Evolutionary conservation across 2,797 vertebrate species (phyloP).

Genomic region (Spizella passerina): DNA sequence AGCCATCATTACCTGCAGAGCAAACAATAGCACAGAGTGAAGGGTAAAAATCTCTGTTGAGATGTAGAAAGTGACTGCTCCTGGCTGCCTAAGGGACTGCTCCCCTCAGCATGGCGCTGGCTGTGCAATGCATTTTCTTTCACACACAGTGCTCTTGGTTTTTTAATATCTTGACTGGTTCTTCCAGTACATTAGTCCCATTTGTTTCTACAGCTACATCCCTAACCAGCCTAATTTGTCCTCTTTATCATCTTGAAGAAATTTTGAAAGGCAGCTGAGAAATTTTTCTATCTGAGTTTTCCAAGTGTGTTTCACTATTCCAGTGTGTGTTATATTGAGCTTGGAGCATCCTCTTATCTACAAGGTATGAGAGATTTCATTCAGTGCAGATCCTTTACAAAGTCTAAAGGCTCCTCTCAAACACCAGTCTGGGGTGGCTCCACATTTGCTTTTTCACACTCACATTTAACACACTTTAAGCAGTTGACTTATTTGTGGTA

Average conservation of each 20-base stretch:
- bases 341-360: not conserved
- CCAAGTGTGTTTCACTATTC: not conserved
- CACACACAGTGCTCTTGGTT: not conserved
- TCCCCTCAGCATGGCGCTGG: not conserved
- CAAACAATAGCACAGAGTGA: not conserved
- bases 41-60: not conserved
- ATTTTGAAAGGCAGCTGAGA: not conserved
- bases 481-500: not conserved
- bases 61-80: not conserved
- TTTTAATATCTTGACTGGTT: not conserved
- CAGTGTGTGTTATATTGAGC: not conserved
- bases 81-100: not conserved
- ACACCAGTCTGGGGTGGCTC: not conserved
- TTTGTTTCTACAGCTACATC: not conserved
- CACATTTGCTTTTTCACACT: not conserved
- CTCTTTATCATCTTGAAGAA: not conserved
- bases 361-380: not conserved
- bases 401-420: not conserved
- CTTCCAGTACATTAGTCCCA: not conserved
- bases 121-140: not conserved
- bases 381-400: not conserved
- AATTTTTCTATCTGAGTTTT: not conserved
- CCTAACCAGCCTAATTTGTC: not conserved
- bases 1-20: not conserved
- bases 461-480: not conserved